Conservation (phyloP, 2,113 vertebrate genomes). For the Trochalopteron elliotii region DNA sequence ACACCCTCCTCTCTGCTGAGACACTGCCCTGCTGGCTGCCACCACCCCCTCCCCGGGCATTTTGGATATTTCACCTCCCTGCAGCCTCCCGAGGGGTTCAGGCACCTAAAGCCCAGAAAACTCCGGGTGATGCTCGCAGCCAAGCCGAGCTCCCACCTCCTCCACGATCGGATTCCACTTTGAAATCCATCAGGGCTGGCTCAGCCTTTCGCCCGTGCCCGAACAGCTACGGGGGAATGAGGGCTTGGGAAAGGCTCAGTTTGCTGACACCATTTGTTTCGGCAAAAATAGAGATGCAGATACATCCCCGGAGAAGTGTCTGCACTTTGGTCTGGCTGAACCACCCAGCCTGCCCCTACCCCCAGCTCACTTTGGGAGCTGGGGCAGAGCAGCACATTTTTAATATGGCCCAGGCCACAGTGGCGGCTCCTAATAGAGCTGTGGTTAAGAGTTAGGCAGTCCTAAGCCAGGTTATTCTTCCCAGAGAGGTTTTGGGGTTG, state of each 20-base stretch:
- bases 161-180: accelerated
- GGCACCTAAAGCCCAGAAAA: not conserved
- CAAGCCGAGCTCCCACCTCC: not conserved
- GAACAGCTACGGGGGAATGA: not conserved
- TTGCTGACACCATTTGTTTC: conserved; percentile 61
- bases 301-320: conserved; percentile 27
- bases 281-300: conserved; percentile 47
- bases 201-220: not conserved
- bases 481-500: not conserved
- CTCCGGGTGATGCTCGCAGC: not conserved
- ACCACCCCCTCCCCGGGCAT: not conserved
- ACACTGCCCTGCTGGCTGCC: not conserved
- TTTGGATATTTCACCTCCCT: not conserved
- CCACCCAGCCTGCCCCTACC: conserved; percentile 24
- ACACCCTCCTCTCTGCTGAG: not conserved
- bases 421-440: conserved; percentile 55
- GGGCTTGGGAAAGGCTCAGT: conserved; percentile 53
- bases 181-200: not conserved
- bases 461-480: conserved; percentile 1
- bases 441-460: conserved; percentile 33
- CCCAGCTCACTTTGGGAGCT: not conserved
- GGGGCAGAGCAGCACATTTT: conserved; percentile 18
- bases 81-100: not conserved
- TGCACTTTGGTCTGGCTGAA: conserved; percentile 49
- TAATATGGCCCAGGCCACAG: conserved; percentile 39